These are phyloP conservation scores for Sminthopsis crassicaudata DNA, from an alignment of 2,113 vertebrate genomes.

Conservation along the genomic window DNA sequence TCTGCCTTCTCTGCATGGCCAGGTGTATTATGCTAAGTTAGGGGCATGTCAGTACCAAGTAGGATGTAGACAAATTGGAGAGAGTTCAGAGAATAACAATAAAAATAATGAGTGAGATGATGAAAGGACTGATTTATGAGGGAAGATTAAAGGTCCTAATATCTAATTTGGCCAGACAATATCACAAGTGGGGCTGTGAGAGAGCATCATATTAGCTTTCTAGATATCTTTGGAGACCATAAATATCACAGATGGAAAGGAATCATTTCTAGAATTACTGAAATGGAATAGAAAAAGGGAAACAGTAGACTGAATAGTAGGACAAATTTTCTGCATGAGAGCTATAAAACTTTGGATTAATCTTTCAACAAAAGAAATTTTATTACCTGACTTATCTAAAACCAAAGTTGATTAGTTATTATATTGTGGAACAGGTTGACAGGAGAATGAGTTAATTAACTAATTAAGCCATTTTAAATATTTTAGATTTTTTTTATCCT, in stretches of 20 bases:
- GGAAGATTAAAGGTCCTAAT: conserved; percentile 21
- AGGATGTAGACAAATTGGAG: conserved; percentile 21
- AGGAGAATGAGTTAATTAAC: background rate
- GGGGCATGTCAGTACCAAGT: background rate
- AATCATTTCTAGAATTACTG: conserved; percentile 26
- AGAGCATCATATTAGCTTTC: conserved; percentile 24
- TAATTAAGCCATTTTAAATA: background rate
- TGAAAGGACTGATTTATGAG: conserved; percentile 18
- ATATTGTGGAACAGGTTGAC: conserved; percentile 4
- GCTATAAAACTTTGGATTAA: conserved; percentile 24
- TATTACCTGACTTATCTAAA: conserved; percentile 20
- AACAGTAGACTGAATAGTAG: conserved; percentile 3
- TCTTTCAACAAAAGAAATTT: background rate
- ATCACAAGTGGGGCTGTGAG: conserved; percentile 42
- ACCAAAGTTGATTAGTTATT: conserved; percentile 4
- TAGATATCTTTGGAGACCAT: conserved; percentile 2
- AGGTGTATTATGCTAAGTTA: conserved; percentile 1
- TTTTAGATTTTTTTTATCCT: background rate
- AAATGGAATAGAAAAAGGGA: conserved; percentile 13
- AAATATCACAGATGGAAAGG: conserved; percentile 27
- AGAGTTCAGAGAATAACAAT: conserved; percentile 49
- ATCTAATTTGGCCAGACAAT: conserved; percentile 37
- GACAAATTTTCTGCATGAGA: conserved; percentile 40
- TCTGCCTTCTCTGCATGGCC: conserved; percentile 38
- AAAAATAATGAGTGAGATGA: conserved; percentile 29